Base-by-base conservation (phyloP, 2,888 invertebrate species). In the Dryococelus australis region DNA sequence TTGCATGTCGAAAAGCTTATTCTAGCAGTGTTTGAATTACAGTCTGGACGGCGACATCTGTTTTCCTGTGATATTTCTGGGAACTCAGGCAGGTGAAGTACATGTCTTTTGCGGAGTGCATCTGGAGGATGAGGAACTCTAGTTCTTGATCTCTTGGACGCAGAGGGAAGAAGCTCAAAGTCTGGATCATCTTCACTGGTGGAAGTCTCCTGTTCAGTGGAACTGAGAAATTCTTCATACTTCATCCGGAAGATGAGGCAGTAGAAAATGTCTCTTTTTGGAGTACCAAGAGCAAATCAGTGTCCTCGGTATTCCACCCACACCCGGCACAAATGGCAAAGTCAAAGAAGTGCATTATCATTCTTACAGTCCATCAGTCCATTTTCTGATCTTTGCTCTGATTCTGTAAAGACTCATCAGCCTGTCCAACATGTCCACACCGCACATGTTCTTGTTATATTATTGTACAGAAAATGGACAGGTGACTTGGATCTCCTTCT, bases 351-450 rank as follows among this genome's bases (percentile, higher is more conserved):
- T 65, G 65, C 65, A 5, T 65, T 20, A 65, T 65, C n/a, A 65
- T 65, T 24, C 65, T 65, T 8, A 65, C 65, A 16, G n/a, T 65
- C n/a, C n/a, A n/a, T n/a, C 65, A 16, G n/a, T 65, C n/a, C 65
- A 24, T 65, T 65, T 65, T 20, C 24, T 65, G 24, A 24, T 65
- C 65, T 65, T 65, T 24, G 65, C 65, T 65, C 24, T 65, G 65
- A 65, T 65, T 24, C 65, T 24, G 65, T 65, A 2, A 65, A 65
- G n/a, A 24, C 65, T 24, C 65, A 65, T 24, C n/a, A 65, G n/a
- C 65, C 65, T 65, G 65, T 65, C 65, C 65, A 65, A 65, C n/a
- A 65, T 65, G n/a, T 65, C 65, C 65, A 65, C n/a, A n/a, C n/a
- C n/a, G n/a, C n/a, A n/a, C 65, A 65, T 65, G n/a, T 65, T 16